Conservation (phyloP, 2,888 invertebrate species). For the Fabriciana adippe region DNA sequence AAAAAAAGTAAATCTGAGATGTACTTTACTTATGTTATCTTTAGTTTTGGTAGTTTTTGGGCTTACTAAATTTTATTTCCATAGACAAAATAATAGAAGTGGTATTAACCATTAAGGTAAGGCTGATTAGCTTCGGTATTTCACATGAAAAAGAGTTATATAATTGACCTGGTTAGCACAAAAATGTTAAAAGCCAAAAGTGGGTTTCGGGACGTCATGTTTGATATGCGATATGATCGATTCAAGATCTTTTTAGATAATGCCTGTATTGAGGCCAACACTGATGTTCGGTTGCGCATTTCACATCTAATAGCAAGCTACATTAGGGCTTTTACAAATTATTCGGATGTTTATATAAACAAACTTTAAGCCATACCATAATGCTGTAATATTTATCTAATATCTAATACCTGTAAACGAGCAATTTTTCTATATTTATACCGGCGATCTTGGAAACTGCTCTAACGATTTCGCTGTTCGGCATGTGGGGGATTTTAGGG, state of each 20-base stretch:
- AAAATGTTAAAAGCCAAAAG: conserved; percentile 36
- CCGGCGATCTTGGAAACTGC: too few relatives aligned
- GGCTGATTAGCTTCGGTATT: neutral
- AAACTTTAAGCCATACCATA: too few relatives aligned
- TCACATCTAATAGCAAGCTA: conserved; percentile 2
- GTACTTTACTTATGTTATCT: too few relatives aligned
- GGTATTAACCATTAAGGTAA: neutral
- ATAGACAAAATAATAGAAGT: too few relatives aligned
- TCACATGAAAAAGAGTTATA: neutral
- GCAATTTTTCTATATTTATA: too few relatives aligned
- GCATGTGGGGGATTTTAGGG: too few relatives aligned
- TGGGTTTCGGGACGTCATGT: conserved; percentile 52
- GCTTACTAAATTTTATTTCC: too few relatives aligned
- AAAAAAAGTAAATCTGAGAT: too few relatives aligned
- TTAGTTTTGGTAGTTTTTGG: too few relatives aligned
- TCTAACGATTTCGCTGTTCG: too few relatives aligned
- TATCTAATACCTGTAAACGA: too few relatives aligned
- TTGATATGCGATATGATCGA: conserved; percentile 57
- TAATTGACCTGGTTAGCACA: conserved; percentile 17
- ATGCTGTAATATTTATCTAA: too few relatives aligned
- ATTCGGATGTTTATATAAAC: neutral
- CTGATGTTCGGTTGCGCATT: conserved; percentile 48
- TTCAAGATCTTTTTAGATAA: conserved; percentile 65
- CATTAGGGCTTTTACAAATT: conserved; percentile 12
- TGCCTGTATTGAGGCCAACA: conserved; percentile 58